Percentiles rank a stretch among this genome's conserved stretches.
Conservation (phyloP, 2,888 invertebrate species). For the Lasioglossum lativentre region DNA sequence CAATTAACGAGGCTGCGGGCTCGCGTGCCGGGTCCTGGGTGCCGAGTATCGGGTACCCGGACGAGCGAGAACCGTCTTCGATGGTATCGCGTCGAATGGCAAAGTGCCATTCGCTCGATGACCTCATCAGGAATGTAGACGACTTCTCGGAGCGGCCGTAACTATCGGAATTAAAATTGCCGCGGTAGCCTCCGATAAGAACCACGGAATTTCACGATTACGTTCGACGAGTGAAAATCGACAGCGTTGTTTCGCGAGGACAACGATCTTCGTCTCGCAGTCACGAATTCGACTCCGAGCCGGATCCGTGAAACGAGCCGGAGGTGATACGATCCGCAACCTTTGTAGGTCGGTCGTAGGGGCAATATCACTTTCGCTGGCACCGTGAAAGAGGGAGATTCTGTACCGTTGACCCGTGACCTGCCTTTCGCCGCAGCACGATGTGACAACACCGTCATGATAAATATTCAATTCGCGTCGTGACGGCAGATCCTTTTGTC, state of each 20-base stretch:
- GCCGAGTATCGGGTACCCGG: constrained; percentile 26
- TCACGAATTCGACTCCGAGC: constrained; percentile 45
- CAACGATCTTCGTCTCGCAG: constrained; percentile 7
- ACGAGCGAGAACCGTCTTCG: constrained; percentile 17
- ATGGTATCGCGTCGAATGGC: constrained; percentile 39
- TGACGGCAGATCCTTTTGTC: constrained; percentile 74
- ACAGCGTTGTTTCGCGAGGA: background rate
- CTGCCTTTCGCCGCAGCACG: constrained; percentile 72
- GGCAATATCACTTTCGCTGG: constrained; percentile 76
- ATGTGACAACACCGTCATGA: constrained; percentile 72
- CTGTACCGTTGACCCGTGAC: constrained; percentile 77
- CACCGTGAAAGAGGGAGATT: constrained; percentile 69
- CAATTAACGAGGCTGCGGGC: constrained; percentile 34
- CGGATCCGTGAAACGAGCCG: constrained; percentile 33
- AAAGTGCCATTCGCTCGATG: constrained; percentile 39
- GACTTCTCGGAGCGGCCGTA: constrained; percentile 40
- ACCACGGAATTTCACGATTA: constrained; percentile 9
- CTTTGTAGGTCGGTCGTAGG: constrained; percentile 47
- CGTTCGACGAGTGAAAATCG: constrained; percentile 14
- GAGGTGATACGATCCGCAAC: constrained; percentile 59
- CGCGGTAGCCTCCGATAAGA: constrained; percentile 29
- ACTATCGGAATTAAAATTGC: constrained; percentile 56
- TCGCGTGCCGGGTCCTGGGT: constrained; percentile 31
- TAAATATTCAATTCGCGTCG: constrained; percentile 79
- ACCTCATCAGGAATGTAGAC: constrained; percentile 59